Conservation (phyloP, 2,797 vertebrate species). For the Limnodromus scolopaceus region DNA sequence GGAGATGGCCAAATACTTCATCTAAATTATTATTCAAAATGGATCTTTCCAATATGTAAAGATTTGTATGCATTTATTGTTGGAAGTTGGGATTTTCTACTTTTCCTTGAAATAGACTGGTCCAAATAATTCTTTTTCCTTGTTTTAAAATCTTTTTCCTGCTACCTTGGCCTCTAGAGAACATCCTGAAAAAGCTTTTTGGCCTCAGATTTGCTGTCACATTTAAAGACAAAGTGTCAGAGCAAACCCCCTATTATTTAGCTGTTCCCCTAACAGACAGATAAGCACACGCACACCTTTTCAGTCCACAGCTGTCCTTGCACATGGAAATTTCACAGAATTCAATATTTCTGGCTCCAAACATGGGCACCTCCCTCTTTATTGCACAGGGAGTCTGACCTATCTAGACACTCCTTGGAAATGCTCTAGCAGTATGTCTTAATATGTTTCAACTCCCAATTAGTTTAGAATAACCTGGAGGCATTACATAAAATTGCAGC, state of each 20-base stretch:
- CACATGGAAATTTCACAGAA: background rate
- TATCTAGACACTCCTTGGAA: background rate
- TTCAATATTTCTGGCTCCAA: background rate
- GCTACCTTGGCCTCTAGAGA: background rate
- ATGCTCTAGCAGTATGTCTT: background rate
- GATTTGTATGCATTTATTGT: background rate
- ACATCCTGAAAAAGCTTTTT: background rate
- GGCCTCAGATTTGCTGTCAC: background rate
- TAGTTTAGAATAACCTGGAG: constrained; percentile 23
- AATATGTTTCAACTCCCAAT: constrained; percentile 5
- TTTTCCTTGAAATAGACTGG: background rate
- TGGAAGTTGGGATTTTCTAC: background rate
- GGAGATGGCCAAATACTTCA: background rate
- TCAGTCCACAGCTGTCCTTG: background rate
- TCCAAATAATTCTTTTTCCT: background rate
- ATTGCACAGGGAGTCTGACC: background rate
- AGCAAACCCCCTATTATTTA: background rate
- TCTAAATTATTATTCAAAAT: background rate
- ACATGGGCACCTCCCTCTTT: background rate
- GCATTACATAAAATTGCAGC: background rate
- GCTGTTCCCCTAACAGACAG: background rate
- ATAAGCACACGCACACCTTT: background rate
- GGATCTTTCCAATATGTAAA: background rate
- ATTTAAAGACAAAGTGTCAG: background rate
- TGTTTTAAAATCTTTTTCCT: background rate